phyloP scores from a whole-genome alignment of 1,140 invertebrate species.

The Chironomus tepperi region DNA sequence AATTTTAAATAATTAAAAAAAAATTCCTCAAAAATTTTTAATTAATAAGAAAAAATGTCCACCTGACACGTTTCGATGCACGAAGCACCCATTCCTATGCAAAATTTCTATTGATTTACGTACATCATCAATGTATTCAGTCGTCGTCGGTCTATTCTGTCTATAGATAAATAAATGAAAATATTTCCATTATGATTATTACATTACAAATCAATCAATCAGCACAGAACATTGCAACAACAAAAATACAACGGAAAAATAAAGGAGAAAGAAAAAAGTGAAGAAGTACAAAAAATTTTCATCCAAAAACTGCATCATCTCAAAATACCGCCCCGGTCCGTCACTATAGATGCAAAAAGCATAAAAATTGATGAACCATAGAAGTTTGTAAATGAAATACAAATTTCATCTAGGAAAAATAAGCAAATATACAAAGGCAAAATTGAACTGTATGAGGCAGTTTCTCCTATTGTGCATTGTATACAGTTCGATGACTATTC shows the following conservation, averaged over 20 bases:
- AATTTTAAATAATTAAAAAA: no score
- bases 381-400: neutral
- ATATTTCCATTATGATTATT: no score
- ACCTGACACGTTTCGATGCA: no score
- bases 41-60: no score
- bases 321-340: neutral
- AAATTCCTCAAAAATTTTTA: no score
- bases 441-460: neutral
- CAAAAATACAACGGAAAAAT: neutral
- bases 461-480: neutral
- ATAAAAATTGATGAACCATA: constrained; percentile 3
- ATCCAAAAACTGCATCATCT: neutral
- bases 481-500: constrained; percentile 6
- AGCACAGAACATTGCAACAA: neutral
- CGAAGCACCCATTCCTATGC: no score
- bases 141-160: no score
- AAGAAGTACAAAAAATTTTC: neutral
- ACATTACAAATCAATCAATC: no score
- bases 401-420: neutral
- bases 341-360: constrained; percentile 12
- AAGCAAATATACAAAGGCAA: neutral
- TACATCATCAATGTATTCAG: no score
- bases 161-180: no score
- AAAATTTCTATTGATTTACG: no score
- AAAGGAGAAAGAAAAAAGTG: no score